Evolutionary conservation across 2,888 invertebrate genomes (phyloP), one percentile per base, ranked within the genome.

Genomic region (Thera britannica): DNA sequence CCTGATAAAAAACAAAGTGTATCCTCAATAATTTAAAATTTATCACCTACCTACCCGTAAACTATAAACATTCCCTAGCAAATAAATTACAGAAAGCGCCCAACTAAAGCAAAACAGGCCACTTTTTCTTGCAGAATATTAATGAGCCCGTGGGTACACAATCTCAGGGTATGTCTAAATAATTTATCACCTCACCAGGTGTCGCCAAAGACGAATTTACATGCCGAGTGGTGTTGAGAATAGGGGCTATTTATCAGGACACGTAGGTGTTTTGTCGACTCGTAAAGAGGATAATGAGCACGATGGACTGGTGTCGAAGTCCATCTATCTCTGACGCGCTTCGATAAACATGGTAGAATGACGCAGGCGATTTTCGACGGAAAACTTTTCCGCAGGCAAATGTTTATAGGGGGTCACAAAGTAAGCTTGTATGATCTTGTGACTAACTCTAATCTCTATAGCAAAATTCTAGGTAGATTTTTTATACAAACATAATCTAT

Each of bases 61-160:
- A 62, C 67, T 58, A 58, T 41, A 68, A 65, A 57, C 65, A 55
- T 58, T 36, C 51, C 55, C n/a, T n/a, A 61, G 52, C 57, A 60
- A 66, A 70, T 70, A 66, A 70, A 70, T 70, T 54, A 66, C 63
- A 58, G 9, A 35, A 63, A 59, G 57, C 48, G 62, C 62, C 65
- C 62, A 69, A 69, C 65, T 65, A 52, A 57, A 58, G 66, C 59
- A 61, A 70, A 66, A 70, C 66, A 66, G 71, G 77, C 68, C 74
- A 76, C 75, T 83, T 83, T 82, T 83, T 83, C 80, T 79, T 77
- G 72, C 77, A 75, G 82, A 82, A 81, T 83, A 81, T 81, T 82
- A 84, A 85, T 81, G 84, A 83, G 81, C 77, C 75, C 77, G 75
- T 75, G 72, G 72, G 75, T 72, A 76, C 75, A 78, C 79, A 82